Evolutionary conservation across 2,113 vertebrate species (phyloP).

Genomic region (Verasper variegatus): DNA sequence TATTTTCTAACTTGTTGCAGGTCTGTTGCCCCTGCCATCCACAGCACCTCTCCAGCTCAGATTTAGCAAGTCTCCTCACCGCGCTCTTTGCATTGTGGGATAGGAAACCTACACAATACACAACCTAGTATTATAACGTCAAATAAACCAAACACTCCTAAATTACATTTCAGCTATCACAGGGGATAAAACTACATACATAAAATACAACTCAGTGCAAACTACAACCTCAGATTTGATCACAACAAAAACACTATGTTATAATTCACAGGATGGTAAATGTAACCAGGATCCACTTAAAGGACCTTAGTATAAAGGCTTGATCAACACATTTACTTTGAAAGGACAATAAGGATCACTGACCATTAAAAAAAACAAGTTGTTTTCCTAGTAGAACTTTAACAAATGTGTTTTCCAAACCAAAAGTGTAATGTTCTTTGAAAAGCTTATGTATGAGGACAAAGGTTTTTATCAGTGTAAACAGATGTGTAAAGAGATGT

Average conservation of each 20-base stretch:
- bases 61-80: constrained; percentile 12
- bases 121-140: neutral
- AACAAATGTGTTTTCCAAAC: neutral
- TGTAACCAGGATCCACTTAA: neutral
- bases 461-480: neutral
- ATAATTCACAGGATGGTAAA: neutral
- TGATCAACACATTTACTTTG: constrained; percentile 6
- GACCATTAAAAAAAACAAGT: neutral
- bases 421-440: neutral
- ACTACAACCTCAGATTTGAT: neutral
- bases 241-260: neutral
- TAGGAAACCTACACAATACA: constrained; percentile 45
- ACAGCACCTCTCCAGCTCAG: constrained; percentile 54
- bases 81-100: constrained; percentile 70
- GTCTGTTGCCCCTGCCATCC: constrained; percentile 62
- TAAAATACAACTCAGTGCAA: neutral
- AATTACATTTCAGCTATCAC: neutral
- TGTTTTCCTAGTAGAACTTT: neutral
- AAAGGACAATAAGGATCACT: neutral
- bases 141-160: neutral
- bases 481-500: neutral
- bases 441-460: neutral
- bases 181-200: neutral
- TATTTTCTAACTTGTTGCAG: constrained; percentile 16
- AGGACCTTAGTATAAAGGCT: neutral